Conservation (phyloP, 2,888 invertebrate genomes). For the Plagodis pulveraria region DNA sequence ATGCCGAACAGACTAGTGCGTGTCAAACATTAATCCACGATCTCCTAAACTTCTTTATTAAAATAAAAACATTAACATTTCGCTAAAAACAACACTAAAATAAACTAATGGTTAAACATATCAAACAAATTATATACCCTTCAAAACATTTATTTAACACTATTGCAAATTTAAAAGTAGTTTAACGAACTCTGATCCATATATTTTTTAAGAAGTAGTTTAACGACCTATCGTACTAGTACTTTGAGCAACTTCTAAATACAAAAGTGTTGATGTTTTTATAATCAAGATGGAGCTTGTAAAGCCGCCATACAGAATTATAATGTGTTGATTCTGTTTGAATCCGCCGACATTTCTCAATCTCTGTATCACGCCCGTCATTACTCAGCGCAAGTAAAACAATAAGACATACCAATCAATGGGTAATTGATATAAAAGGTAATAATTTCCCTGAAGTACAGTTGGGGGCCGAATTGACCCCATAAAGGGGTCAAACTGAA, state of each 20-base stretch:
- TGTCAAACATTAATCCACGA: no score
- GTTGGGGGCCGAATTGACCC: conserved; percentile 63
- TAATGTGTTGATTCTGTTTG: no score
- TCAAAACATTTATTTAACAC: conserved; percentile 13
- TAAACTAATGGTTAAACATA: neutral
- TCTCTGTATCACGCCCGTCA: conserved; percentile 4
- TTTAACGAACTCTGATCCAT: conserved; percentile 24
- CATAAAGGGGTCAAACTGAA: conserved; percentile 64
- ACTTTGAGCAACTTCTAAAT: conserved; percentile 16
- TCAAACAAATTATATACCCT: conserved; percentile 1
- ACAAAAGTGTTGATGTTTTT: conserved; percentile 16
- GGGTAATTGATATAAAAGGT: conserved; percentile 39
- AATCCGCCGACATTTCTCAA: no score
- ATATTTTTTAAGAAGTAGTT: conserved; percentile 16
- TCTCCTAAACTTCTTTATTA: no score
- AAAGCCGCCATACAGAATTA: no score
- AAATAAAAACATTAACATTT: no score
- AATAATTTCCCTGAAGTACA: conserved; percentile 43
- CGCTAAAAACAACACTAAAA: neutral
- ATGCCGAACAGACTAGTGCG: no score
- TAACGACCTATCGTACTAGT: conserved; percentile 8
- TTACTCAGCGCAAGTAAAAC: conserved; percentile 33
- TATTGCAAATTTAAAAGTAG: conserved; percentile 18
- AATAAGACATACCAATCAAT: conserved; percentile 28
- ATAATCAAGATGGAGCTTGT: conserved; percentile 8